phyloP scores from a whole-genome alignment of 2,888 invertebrate genomes.

The Lottia gigantea region DNA sequence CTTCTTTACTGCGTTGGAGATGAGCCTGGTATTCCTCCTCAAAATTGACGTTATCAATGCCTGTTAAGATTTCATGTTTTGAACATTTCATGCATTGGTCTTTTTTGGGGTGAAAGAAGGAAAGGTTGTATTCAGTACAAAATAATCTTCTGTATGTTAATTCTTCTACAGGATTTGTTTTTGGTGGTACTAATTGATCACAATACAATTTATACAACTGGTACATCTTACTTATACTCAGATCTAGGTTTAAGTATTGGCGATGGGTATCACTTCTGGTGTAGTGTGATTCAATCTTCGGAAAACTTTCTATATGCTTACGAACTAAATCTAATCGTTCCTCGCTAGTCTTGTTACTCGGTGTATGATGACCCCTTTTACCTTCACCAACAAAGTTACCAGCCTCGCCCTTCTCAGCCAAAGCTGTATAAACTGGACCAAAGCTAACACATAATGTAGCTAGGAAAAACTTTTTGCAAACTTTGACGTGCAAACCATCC shows the following conservation, averaged over 20 bases:
- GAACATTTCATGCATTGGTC: conserved; percentile 12
- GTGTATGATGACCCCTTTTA: not conserved
- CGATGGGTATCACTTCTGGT: conserved; percentile 9
- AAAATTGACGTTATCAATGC: not conserved
- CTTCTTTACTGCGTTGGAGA: not conserved
- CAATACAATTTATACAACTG: too few relatives aligned
- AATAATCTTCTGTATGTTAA: not conserved
- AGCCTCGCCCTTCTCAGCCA: too few relatives aligned
- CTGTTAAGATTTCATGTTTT: not conserved
- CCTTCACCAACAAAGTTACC: not conserved
- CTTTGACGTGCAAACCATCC: too few relatives aligned
- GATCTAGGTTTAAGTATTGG: not conserved
- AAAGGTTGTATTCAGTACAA: not conserved
- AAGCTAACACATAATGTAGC: too few relatives aligned
- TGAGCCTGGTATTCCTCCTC: not conserved
- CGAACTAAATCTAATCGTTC: not conserved
- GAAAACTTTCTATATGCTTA: conserved; percentile 4
- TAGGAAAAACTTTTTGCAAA: too few relatives aligned
- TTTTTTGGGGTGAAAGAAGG: conserved; percentile 11
- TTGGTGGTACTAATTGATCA: not conserved
- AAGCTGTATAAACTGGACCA: too few relatives aligned
- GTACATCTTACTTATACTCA: not conserved
- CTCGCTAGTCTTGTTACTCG: not conserved
- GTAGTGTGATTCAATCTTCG: conserved; percentile 14
- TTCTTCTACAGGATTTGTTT: not conserved